Percentiles rank a stretch among this genome's conserved stretches.
phyloP scores from a whole-genome alignment of 64 coral and sea anemone genomes.

The Actinia tenebrosa region DNA sequence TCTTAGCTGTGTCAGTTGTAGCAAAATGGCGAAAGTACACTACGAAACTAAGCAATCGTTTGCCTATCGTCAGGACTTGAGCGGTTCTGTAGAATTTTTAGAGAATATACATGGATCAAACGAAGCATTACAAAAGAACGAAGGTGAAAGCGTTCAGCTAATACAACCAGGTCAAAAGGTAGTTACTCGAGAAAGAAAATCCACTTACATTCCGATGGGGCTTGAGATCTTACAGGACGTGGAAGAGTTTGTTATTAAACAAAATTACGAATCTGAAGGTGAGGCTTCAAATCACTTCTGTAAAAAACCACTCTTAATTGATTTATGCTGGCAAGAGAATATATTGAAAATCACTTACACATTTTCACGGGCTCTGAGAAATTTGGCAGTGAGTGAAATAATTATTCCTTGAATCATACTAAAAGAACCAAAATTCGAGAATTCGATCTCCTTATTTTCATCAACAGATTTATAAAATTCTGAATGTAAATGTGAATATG shows the following conservation, averaged over 20 bases:
- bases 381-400: too few relatives aligned
- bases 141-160: not conserved
- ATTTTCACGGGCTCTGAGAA: too few relatives aligned
- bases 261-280: conserved; percentile 5
- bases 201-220: conserved; percentile 27
- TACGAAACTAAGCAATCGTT: not conserved
- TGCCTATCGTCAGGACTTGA: not conserved
- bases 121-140: not conserved
- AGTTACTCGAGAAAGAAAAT: not conserved
- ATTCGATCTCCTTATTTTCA: too few relatives aligned
- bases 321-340: not conserved
- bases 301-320: not conserved
- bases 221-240: conserved; percentile 43
- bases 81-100: conserved; percentile 1
- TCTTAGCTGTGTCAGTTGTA: not conserved
- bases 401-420: too few relatives aligned
- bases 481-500: too few relatives aligned
- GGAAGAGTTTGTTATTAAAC: conserved; percentile 13
- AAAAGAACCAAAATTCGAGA: too few relatives aligned
- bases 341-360: too few relatives aligned
- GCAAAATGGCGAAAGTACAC: not conserved
- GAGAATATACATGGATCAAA: not conserved
- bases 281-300: not conserved
- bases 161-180: not conserved
- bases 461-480: too few relatives aligned